phyloP scores from a whole-genome alignment of 2,797 vertebrate species.

The Clarias fuscus region DNA sequence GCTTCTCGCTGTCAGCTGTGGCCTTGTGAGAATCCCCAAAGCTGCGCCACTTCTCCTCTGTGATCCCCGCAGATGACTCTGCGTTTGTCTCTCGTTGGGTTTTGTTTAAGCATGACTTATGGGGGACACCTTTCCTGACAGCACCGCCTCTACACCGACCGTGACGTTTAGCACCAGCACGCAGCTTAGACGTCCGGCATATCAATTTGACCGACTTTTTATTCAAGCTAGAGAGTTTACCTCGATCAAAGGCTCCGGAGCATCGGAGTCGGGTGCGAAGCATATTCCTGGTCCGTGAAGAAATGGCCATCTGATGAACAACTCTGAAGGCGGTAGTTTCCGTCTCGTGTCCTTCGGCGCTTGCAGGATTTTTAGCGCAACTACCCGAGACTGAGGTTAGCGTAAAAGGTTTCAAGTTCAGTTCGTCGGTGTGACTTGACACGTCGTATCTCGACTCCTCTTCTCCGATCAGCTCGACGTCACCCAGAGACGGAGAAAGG shows the following conservation, averaged over 20 bases:
- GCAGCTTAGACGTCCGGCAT: slow-evolving; percentile 30
- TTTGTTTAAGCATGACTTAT: slow-evolving; percentile 16
- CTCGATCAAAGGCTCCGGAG: slow-evolving; percentile 16
- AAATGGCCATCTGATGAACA: slow-evolving; percentile 55
- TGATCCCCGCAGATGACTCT: slow-evolving; percentile 16
- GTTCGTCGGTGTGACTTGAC: slow-evolving; percentile 33
- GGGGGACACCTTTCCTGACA: slow-evolving; percentile 11
- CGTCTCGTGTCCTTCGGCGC: slow-evolving; percentile 36
- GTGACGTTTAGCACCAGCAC: background rate
- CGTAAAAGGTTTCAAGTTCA: slow-evolving; percentile 66
- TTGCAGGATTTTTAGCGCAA: slow-evolving; percentile 45
- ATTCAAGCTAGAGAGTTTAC: slow-evolving; percentile 41
- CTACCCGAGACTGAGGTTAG: slow-evolving; percentile 54
- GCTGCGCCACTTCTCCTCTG: slow-evolving; percentile 3
- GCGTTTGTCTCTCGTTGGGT: slow-evolving; percentile 26
- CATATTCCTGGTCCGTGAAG: slow-evolving; percentile 64
- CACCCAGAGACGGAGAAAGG: background rate
- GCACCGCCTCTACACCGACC: background rate
- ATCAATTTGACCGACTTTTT: slow-evolving; percentile 41
- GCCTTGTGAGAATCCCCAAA: slow-evolving; percentile 46
- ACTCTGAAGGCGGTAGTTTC: slow-evolving; percentile 57
- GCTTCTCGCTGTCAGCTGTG: slow-evolving; percentile 28
- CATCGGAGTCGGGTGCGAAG: slow-evolving; percentile 37
- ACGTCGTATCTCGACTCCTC: slow-evolving; percentile 30
- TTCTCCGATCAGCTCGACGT: slow-evolving; percentile 6